Evolutionary conservation across 2,797 vertebrate genomes (phyloP), one percentile per base, ranked within the genome.

Genomic region (Gallinago nigripennis): DNA sequence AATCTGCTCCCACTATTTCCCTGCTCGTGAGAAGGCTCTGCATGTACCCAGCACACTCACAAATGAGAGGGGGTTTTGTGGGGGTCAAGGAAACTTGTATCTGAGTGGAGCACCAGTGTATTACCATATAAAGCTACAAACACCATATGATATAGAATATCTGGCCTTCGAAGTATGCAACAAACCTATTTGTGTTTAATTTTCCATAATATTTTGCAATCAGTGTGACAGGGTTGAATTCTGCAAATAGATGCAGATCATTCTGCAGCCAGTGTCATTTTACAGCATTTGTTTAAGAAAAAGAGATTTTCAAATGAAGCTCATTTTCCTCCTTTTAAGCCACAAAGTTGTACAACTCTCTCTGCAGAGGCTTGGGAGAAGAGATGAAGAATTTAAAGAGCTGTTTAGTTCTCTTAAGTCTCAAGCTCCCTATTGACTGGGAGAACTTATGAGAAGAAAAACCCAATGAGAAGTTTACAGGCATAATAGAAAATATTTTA

Each of bases 11-110:
- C 3, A 28, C 24, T 45, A 15, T 43, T 68, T 93, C 18, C 50
- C 13, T 54, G 33, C 20, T 86, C 0, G 0, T 54, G 37, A 23
- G 14, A 88, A 72, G 24, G 12, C 8, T 84, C 16, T 0, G 1
- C 8, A 19, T 7, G 20, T 16, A 63, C 30, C 30, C 39, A 85
- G 16, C 24, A 21, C 16, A 33, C 16, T 8, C 10, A 51, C 25
- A 33, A 63, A 10, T 35, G n/a, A 39, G 27, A 70, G 8, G 4
- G 16, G 5, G 8, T 23, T 85, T 56, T 50, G 35, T 5, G 3
- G 13, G 16, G 3, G 4, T 24, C 19, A 37, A 31, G 19, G 8
- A 76, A 73, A 73, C 11, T 10, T 13, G 6, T 35, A 4, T 16
- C 5, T n/a, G 28, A 80, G 31, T 11, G 12, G n/a, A 83, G 12